These are phyloP conservation scores for Eubasilissa regina DNA, from an alignment of 1,140 invertebrate genomes.

Conservation along the genomic window DNA sequence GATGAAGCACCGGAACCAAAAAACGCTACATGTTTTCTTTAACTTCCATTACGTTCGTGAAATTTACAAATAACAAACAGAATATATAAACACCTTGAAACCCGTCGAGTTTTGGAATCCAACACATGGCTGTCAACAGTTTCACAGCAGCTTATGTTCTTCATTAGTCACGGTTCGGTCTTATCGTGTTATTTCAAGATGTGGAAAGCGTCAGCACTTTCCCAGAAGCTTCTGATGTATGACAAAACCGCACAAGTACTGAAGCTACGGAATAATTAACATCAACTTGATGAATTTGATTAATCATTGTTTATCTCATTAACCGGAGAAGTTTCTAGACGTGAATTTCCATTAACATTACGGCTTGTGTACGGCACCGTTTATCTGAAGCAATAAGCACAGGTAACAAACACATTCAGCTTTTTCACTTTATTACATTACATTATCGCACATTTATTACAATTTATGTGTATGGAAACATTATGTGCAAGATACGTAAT, in stretches of 20 bases:
- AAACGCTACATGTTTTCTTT: too few relatives aligned
- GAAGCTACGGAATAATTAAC: constrained; percentile 30
- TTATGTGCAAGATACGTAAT: too few relatives aligned
- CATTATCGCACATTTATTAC: too few relatives aligned
- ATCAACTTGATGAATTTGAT: constrained; percentile 37
- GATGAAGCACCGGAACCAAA: too few relatives aligned
- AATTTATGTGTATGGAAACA: too few relatives aligned
- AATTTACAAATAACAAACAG: too few relatives aligned
- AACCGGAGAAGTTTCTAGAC: constrained; percentile 10
- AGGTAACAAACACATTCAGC: too few relatives aligned
- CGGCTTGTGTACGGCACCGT: constrained; percentile 13
- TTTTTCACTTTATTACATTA: too few relatives aligned
- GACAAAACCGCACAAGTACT: constrained; percentile 7
- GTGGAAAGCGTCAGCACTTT: constrained; percentile 10
- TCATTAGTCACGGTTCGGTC: constrained; percentile 28
- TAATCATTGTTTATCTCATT: constrained; percentile 40
- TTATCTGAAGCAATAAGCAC: too few relatives aligned
- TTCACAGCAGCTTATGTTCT: constrained; percentile 20
- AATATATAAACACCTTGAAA: neutral
- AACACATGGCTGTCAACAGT: constrained; percentile 25
- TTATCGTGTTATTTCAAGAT: constrained; percentile 23
- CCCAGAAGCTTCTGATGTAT: neutral
- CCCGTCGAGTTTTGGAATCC: constrained; percentile 7
- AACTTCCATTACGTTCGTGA: too few relatives aligned
- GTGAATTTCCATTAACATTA: constrained; percentile 31